These are phyloP conservation scores for Eleutherodactylus coqui DNA, from an alignment of 2,797 vertebrate genomes.

Conservation along the genomic window DNA sequence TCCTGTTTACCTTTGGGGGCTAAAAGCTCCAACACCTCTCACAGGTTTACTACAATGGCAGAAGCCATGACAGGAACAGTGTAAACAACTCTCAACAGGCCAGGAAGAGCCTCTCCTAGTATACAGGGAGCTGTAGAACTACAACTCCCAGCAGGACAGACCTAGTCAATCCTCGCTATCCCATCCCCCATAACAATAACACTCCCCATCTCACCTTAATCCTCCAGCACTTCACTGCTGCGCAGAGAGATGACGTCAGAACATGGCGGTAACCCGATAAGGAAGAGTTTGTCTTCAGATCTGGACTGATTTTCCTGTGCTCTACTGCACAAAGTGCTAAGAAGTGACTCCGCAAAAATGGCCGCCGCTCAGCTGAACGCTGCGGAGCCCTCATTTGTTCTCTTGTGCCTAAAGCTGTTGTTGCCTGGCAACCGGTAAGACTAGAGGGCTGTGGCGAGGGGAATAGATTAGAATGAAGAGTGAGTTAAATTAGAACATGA, in stretches of 20 bases:
- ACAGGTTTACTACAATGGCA: background rate
- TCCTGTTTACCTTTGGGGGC: background rate
- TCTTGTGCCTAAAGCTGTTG: background rate
- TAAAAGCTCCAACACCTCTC: background rate
- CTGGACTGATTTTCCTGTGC: background rate
- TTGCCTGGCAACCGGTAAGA: background rate
- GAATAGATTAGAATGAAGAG: too few relatives aligned
- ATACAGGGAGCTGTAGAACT: too few relatives aligned
- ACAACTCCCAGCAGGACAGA: background rate
- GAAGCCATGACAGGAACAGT: background rate
- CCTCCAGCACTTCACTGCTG: too few relatives aligned
- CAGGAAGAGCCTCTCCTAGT: too few relatives aligned
- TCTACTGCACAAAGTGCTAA: background rate
- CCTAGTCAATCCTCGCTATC: background rate
- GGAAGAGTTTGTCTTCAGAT: background rate
- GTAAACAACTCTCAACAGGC: background rate
- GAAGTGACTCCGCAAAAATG: background rate
- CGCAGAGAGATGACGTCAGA: background rate
- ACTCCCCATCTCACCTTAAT: background rate
- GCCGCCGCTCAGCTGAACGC: background rate
- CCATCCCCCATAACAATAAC: background rate
- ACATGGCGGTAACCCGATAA: background rate
- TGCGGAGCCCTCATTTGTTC: background rate
- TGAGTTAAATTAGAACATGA: too few relatives aligned
- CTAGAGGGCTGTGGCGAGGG: background rate